phyloP scores from a whole-genome alignment of 2,113 vertebrate species.

The Sphyrna mokarran region DNA sequence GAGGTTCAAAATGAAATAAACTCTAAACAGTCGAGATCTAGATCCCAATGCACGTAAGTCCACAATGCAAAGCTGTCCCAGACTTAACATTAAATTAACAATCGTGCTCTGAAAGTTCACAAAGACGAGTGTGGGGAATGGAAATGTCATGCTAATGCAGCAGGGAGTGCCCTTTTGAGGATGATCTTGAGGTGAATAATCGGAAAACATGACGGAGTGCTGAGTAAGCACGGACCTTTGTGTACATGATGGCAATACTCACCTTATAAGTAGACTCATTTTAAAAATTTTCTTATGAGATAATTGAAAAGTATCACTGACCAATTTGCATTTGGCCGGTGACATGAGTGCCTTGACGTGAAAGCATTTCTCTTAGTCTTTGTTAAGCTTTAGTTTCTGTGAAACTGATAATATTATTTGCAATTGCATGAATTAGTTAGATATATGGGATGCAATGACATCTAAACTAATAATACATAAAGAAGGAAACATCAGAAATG shows the following conservation, averaged over 20 bases:
- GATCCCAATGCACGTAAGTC: constrained; percentile 23
- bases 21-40: constrained; percentile 20
- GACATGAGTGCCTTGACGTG: background rate
- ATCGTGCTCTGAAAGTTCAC: constrained; percentile 12
- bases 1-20: constrained; percentile 30
- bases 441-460: background rate
- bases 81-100: constrained; percentile 29
- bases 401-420: background rate
- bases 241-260: background rate
- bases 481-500: background rate
- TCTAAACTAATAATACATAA: background rate
- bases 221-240: background rate
- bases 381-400: background rate
- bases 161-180: constrained; percentile 10
- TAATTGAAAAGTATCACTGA: background rate
- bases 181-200: background rate
- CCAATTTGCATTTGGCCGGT: background rate
- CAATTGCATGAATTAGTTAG: background rate
- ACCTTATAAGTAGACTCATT: background rate
- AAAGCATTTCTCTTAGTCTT: background rate
- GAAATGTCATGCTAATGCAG: constrained; percentile 19
- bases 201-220: background rate
- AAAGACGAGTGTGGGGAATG: constrained; percentile 4
- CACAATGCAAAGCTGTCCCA: constrained; percentile 21
- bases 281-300: too few relatives aligned